Evolutionary conservation across 1,140 invertebrate genomes (phyloP), one percentile per base, ranked within the genome.

Genomic region (Trigoniulus corallinus): DNA sequence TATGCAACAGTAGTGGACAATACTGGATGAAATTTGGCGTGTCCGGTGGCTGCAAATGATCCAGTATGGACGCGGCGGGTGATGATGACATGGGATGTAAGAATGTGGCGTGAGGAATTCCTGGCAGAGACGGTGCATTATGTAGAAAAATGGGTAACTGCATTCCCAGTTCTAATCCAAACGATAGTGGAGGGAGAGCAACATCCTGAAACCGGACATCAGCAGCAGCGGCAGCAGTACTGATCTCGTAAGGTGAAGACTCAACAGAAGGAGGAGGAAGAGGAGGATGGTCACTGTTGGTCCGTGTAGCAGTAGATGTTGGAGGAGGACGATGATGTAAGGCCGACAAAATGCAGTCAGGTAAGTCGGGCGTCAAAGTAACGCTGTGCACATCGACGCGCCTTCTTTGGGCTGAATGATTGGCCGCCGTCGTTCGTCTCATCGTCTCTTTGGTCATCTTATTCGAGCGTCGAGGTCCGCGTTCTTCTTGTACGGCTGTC

Each of bases 401-500:
- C 15, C 29, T 34, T 34, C 29, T 34, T 7, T 34, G 29, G 29
- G 29, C 29, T 7, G 7, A 7, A 34, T 15, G 7, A 15, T 34
- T 34, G 7, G 29, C 29, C 7, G 29, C 15, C 15, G 29, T 7
- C 7, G 15, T 15, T 7, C 29, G 29, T 7, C 7, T 15, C 15
- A 7, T 15, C 7, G 15, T 15, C 7, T 34, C 15, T 34, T 34
- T 34, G 15, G 7, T 34, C 7, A 15, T 15, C 15, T 15, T 7
- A 7, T 7, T 34, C 15, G 29, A 34, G 7, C 29, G 29, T 15
- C 81, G 68, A 1, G 83, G 83, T 3, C 82, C 83, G 51, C 83
- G 64, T 63, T 85, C 83, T 65, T 83, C 79, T 67, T 86, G 83
- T 2, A 86, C 83, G 39, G 83, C 83, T 67, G 50, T 53, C n/a